phyloP scores from a whole-genome alignment of 2,113 vertebrate genomes.

The rat (Rattus norvegicus) region DNA sequence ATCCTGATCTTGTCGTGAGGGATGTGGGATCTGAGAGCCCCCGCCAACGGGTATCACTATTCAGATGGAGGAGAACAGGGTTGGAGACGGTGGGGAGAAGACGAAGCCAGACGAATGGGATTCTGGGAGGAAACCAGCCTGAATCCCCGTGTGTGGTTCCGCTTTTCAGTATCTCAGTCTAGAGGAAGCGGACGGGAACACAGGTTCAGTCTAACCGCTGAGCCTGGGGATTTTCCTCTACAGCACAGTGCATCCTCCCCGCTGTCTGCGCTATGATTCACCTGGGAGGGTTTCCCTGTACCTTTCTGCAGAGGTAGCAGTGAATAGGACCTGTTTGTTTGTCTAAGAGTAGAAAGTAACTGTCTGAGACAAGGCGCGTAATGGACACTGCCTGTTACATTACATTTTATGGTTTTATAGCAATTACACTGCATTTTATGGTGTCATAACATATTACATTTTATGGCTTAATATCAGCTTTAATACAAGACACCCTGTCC shows the following conservation, averaged over 20 bases:
- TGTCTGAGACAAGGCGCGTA: conserved; percentile 15
- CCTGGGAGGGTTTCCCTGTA: background rate
- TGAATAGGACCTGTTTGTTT: conserved; percentile 69
- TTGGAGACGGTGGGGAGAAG: background rate
- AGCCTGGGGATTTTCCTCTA: background rate
- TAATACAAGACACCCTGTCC: background rate
- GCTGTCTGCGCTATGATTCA: fast-evolving
- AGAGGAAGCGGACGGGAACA: background rate
- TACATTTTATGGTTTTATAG: conserved; percentile 78
- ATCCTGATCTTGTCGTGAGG: background rate
- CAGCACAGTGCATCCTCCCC: no score
- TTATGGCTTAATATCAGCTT: conserved; percentile 79
- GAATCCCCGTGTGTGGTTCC: background rate
- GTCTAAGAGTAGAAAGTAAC: conserved; percentile 28
- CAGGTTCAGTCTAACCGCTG: background rate
- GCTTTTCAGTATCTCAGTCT: background rate
- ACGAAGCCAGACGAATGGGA: background rate
- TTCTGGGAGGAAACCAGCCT: background rate
- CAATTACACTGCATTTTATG: conserved; percentile 73
- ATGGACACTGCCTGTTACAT: conserved; percentile 69
- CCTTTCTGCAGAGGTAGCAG: conserved; percentile 40
- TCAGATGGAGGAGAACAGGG: background rate
- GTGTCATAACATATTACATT: conserved; percentile 79
- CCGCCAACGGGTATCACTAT: background rate
- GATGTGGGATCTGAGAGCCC: background rate